Evolutionary conservation across 1,140 invertebrate species (phyloP).

Genomic region (Mizuhopecten yessoensis): DNA sequence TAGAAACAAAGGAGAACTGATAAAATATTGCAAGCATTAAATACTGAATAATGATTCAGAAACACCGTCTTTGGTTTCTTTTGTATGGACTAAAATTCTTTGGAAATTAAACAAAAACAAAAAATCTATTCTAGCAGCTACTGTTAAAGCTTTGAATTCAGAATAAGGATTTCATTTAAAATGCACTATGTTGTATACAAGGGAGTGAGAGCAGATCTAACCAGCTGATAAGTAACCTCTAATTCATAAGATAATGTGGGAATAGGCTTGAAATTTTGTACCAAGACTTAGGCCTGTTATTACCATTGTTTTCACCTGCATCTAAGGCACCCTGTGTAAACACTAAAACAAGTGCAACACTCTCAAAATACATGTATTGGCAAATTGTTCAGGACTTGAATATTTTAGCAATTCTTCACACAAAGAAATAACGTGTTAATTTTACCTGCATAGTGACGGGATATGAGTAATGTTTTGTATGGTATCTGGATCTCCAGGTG

Average conservation of each 20-base stretch:
- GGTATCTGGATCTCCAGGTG: not conserved
- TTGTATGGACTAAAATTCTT: slow-evolving; percentile 31
- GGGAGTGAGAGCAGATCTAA: not conserved
- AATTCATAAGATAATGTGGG: not conserved
- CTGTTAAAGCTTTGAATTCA: not conserved
- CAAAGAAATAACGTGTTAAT: not conserved
- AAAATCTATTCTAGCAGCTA: not conserved
- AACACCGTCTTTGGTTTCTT: not conserved
- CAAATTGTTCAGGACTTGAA: not conserved
- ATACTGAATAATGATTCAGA: not conserved
- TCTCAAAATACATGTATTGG: not conserved
- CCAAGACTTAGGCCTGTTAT: too few species aligned
- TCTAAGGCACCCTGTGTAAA: too few species aligned
- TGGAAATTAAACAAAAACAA: not conserved
- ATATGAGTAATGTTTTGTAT: slow-evolving; percentile 40
- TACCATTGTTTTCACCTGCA: not conserved
- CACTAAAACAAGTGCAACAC: not conserved
- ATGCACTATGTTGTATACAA: not conserved
- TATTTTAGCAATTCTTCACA: not conserved
- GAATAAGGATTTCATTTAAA: not conserved
- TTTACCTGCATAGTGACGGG: not conserved
- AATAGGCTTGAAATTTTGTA: not conserved
- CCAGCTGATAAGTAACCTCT: not conserved
- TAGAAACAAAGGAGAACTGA: not conserved
- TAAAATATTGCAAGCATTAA: not conserved